These are phyloP conservation scores for Urophycis tenuis DNA, from an alignment of 2,797 vertebrate species.

Conservation along the genomic window DNA sequence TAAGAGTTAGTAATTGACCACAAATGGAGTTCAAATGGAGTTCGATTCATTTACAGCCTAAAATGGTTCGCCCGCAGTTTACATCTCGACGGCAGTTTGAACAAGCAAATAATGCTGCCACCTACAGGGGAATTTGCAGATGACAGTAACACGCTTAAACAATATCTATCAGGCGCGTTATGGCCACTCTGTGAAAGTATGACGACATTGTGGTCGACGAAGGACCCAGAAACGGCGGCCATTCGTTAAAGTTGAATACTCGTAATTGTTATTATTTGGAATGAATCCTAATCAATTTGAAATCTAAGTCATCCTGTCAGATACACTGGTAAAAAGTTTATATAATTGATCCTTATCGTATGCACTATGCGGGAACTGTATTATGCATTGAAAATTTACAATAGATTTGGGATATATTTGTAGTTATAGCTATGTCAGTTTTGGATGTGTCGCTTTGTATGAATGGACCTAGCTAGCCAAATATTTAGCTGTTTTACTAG, in stretches of 20 bases:
- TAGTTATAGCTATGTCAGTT: neutral
- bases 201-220: slow-evolving; percentile 7
- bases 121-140: slow-evolving; percentile 11
- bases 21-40: no score
- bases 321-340: slow-evolving; percentile 60
- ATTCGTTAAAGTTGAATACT: slow-evolving; percentile 25
- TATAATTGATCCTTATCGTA: neutral
- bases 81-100: neutral
- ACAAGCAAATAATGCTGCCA: slow-evolving; percentile 7
- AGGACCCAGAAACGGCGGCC: slow-evolving; percentile 55
- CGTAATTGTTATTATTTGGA: neutral
- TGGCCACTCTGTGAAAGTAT: slow-evolving; percentile 4
- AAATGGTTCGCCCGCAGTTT: no score
- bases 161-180: slow-evolving; percentile 47
- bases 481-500: neutral
- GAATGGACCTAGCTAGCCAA: slow-evolving; percentile 34
- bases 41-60: no score
- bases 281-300: slow-evolving; percentile 52
- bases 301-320: slow-evolving; percentile 65
- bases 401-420: neutral
- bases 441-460: slow-evolving; percentile 42
- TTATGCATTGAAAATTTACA: slow-evolving; percentile 30
- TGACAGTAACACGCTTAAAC: neutral
- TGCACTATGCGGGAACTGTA: neutral
- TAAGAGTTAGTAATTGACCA: no score